Evolutionary conservation across 2,888 invertebrate species (phyloP).

Genomic region (Netelia virgata): DNA sequence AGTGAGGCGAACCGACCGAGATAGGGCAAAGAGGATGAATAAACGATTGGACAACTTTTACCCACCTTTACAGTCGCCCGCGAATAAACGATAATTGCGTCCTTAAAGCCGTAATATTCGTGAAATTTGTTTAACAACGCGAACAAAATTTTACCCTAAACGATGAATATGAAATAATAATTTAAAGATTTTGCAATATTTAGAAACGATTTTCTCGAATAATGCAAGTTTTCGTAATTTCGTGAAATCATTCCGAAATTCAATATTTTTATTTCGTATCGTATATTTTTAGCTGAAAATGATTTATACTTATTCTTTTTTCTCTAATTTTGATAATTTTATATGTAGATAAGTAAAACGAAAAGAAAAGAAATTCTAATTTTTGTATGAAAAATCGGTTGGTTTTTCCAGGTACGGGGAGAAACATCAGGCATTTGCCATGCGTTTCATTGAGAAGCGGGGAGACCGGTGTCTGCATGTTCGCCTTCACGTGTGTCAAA

Average conservation of each 20-base stretch:
- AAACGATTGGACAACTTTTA: not conserved
- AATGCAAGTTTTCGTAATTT: not conserved
- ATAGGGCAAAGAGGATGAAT: constrained; percentile 21
- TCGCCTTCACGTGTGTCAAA: constrained; percentile 96
- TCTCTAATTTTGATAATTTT: not conserved
- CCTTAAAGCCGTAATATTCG: no score
- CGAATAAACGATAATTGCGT: no score
- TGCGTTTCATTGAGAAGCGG: constrained; percentile 93
- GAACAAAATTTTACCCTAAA: no score
- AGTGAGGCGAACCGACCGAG: constrained; percentile 43
- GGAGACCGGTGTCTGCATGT: constrained; percentile 96
- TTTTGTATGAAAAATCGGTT: no score
- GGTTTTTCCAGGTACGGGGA: constrained; percentile 89
- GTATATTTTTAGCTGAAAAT: not conserved
- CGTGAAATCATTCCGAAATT: not conserved
- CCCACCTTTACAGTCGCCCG: no score
- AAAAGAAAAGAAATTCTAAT: not conserved
- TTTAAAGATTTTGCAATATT: no score
- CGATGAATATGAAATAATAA: no score
- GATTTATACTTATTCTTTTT: not conserved
- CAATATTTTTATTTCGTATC: not conserved
- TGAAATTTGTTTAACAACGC: no score
- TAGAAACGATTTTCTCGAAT: not conserved
- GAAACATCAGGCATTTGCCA: constrained; percentile 95
- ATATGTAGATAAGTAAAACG: not conserved